These are phyloP conservation scores for Eupsilia transversa DNA, from an alignment of 2,888 invertebrate species.

Conservation along the genomic window DNA sequence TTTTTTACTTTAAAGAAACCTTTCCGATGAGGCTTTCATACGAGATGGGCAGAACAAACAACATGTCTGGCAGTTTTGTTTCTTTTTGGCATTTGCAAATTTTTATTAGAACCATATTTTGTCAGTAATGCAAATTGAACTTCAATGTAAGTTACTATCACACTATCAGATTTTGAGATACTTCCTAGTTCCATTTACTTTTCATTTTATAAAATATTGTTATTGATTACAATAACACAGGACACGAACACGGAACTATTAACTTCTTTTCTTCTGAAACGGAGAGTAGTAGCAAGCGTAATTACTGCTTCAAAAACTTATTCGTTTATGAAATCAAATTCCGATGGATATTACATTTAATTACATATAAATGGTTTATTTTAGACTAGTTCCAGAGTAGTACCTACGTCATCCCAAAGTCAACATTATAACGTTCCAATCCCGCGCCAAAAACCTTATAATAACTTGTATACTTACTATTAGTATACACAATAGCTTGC, in stretches of 20 bases:
- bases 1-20: constrained; percentile 70
- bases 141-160: neutral
- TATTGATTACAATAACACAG: neutral
- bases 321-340: neutral
- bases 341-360: neutral
- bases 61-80: constrained; percentile 55
- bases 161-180: neutral
- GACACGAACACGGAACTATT: no score
- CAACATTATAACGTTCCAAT: constrained; percentile 79
- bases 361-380: constrained; percentile 73
- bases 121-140: neutral
- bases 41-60: constrained; percentile 52
- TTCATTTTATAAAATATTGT: neutral
- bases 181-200: neutral
- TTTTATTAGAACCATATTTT: constrained; percentile 23
- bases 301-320: neutral
- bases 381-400: constrained; percentile 78
- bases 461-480: constrained; percentile 24
- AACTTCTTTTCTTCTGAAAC: neutral
- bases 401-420: constrained; percentile 70
- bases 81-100: constrained; percentile 28
- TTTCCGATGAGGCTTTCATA: constrained; percentile 57
- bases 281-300: neutral
- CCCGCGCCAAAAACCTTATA: constrained; percentile 69
- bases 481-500: constrained; percentile 20